phyloP scores from a whole-genome alignment of 2,113 vertebrate species.

The Pygoscelis adeliae region DNA sequence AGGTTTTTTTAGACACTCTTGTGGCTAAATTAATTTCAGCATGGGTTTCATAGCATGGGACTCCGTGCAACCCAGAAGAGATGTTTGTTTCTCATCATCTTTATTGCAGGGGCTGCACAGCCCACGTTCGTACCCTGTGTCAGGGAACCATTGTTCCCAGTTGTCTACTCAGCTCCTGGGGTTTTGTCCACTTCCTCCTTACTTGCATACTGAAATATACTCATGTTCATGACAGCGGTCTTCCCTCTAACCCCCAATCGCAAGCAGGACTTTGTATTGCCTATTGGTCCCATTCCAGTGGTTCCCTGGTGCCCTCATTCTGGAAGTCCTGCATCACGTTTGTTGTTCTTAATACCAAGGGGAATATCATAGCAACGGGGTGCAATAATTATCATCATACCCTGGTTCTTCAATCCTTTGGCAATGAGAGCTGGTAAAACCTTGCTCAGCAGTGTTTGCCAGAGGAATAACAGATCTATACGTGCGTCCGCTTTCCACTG shows the following conservation, averaged over 20 bases:
- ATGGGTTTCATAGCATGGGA: neutral
- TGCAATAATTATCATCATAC: neutral
- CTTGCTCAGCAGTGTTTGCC: neutral
- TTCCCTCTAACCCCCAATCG: rapidly evolving
- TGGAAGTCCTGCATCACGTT: neutral
- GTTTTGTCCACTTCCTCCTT: neutral
- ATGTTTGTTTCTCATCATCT: neutral
- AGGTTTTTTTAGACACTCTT: neutral
- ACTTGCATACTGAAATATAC: neutral
- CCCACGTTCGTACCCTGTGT: neutral
- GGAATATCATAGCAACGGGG: too few species aligned
- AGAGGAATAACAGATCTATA: neutral
- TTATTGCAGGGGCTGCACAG: neutral
- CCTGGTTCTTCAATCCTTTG: neutral
- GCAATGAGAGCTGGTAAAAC: neutral
- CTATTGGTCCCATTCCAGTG: neutral
- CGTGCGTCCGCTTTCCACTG: neutral
- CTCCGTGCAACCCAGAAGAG: neutral
- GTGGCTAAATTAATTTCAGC: neutral
- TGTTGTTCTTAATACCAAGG: neutral
- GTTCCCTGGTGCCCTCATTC: neutral
- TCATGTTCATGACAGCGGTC: neutral
- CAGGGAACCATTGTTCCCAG: neutral
- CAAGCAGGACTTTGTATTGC: neutral
- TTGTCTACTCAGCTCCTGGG: neutral